Base-by-base conservation (phyloP, 2,113 vertebrate genomes). In the Heterochromis multidens region DNA sequence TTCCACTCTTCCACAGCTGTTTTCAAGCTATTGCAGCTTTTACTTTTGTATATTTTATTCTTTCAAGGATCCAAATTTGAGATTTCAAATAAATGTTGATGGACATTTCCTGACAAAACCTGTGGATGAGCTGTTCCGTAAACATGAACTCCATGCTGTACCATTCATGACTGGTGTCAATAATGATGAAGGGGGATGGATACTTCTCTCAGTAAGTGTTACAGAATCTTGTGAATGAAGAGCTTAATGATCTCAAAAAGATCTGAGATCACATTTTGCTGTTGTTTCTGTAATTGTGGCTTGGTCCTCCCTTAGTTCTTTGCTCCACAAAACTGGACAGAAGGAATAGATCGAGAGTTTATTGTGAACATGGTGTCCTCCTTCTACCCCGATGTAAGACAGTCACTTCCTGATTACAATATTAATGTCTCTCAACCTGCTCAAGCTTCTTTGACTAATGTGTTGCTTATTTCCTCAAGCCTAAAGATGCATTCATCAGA, bases 321-420 rank as follows among this genome's bases (percentile, higher is more conserved):
- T 35, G 12, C 11, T 49, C 89, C 65, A 10, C 72, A 88, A 76
- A 95, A 94, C 89, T 97, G 96, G 96, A 92, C 72, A 11, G 93
- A 96, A 65, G 96, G 96, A 74, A 49, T 96, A 7, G 93, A 95
- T 85, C 83, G 58, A 21, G 95, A 96, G 52, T 16, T 76, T 0
- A 0, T 90, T 2, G 0, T 46, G 19, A 35, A 82, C 37, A 0
- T 21, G 0, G 0, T 96, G 1, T 79, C 56, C 2, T 0, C 57
- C 0, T 81, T 95, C 14, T 60, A 21, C 3, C 13, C 86, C 7
- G 56, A 93, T 35, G 96, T 96, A 93, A 95, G 95, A 81, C 16
- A 43, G 2, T 25, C 23, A 46, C 29, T 12, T 17, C n/a, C 7
- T 57, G 16, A 76, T 76, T 65, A 49, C 21, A 61, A 7, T 35